Percentiles rank a stretch among this genome's conserved stretches.
These are phyloP conservation scores for Pristionchus arcanus DNA, from an alignment of 2,888 invertebrate species.

Conservation along the genomic window DNA sequence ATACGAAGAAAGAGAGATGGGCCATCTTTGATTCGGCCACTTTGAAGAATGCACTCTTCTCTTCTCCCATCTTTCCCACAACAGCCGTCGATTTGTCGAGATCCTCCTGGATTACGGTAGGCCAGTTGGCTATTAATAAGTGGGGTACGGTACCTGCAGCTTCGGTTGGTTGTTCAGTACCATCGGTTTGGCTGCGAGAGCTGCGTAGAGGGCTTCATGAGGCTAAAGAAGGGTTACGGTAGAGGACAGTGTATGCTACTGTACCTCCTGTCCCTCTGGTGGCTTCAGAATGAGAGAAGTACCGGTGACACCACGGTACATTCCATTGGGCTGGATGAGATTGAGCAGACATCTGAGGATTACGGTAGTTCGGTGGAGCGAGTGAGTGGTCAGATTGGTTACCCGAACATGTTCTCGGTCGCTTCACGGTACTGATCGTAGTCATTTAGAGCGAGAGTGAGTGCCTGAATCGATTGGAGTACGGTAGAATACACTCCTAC, in stretches of 20 bases:
- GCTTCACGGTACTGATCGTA: conserved; percentile 22
- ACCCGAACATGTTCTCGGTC: conserved; percentile 32
- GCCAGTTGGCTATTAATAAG: neutral
- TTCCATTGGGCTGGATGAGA: conserved; percentile 11
- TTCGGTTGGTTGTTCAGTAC: conserved; percentile 23
- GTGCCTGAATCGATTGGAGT: neutral
- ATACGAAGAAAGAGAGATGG: conserved; percentile 28
- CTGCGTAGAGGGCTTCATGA: conserved; percentile 35
- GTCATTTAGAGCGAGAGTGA: conserved; percentile 24
- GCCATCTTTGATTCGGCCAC: neutral
- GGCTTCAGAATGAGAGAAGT: conserved; percentile 35
- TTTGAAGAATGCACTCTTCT: conserved; percentile 3
- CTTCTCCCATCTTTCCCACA: neutral
- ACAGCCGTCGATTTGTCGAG: conserved; percentile 31
- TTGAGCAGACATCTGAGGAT: conserved; percentile 37
- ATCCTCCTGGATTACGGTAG: conserved; percentile 21
- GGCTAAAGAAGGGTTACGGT: neutral
- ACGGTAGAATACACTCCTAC: neutral
- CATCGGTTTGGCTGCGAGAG: conserved; percentile 27
- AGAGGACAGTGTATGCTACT: neutral
- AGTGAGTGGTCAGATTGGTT: neutral
- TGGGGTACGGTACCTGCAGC: conserved; percentile 29
- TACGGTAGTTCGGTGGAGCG: conserved; percentile 11
- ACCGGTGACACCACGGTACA: conserved; percentile 33
- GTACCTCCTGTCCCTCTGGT: conserved; percentile 27